phyloP scores from a whole-genome alignment of 2,888 invertebrate species.

The Neoitamus cyanurus region DNA sequence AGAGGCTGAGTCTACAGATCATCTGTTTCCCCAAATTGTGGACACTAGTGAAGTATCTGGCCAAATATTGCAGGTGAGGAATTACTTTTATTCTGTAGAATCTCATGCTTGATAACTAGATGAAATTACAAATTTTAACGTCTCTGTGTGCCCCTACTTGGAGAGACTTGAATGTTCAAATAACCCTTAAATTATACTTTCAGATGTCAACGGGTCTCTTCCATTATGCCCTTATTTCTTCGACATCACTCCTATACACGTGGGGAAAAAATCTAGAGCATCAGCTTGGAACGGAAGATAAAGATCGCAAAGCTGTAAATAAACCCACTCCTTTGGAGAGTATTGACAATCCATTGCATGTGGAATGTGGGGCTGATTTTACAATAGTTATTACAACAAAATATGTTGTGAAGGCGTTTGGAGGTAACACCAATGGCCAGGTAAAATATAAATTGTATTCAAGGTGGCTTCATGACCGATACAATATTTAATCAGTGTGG shows the following conservation, averaged over 20 bases:
- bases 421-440: slow-evolving; percentile 66
- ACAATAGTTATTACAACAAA: slow-evolving; percentile 66
- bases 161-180: no score
- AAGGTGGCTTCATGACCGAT: neutral
- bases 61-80: slow-evolving; percentile 71
- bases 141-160: no score
- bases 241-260: slow-evolving; percentile 77
- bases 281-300: slow-evolving; percentile 76
- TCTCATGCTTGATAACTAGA: no score
- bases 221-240: slow-evolving; percentile 81
- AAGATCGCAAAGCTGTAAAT: slow-evolving; percentile 61
- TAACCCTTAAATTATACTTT: neutral
- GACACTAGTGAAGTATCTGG: slow-evolving; percentile 74
- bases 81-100: no score
- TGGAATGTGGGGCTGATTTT: slow-evolving; percentile 66
- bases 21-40: slow-evolving; percentile 72
- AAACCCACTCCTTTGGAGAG: slow-evolving; percentile 63
- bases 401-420: slow-evolving; percentile 64
- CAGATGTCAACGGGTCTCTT: slow-evolving; percentile 81
- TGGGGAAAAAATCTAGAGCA: slow-evolving; percentile 94
- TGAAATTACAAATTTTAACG: no score
- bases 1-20: slow-evolving; percentile 61
- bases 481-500: slow-evolving; percentile 59
- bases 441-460: slow-evolving; percentile 51
- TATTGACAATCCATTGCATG: slow-evolving; percentile 63